Evolutionary conservation across 92 coral and sea anemone species (phyloP).

Genomic region (Epizoanthus stellaris): DNA sequence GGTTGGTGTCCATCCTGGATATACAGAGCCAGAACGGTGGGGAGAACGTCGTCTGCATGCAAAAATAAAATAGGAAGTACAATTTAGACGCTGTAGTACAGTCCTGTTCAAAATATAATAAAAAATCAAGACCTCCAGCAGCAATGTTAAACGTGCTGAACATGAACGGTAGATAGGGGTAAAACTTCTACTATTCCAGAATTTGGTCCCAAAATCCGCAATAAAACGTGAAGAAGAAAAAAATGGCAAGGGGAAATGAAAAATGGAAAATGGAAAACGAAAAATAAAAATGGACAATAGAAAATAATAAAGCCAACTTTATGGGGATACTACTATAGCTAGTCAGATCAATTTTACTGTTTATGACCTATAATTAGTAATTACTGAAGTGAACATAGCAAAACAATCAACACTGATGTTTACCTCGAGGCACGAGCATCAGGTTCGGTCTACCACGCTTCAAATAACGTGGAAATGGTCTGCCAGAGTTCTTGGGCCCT

Average conservation of each 20-base stretch:
- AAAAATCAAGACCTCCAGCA: background rate
- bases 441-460: constrained; percentile 79
- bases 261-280: background rate
- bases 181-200: too few species aligned
- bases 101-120: background rate
- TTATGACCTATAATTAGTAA: too few species aligned
- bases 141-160: background rate
- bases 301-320: too few species aligned
- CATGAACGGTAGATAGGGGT: too few species aligned
- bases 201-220: too few species aligned
- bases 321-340: too few species aligned
- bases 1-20: constrained; percentile 61
- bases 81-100: background rate
- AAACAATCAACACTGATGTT: background rate
- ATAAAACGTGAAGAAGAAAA: too few species aligned
- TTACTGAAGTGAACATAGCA: background rate
- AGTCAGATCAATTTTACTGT: too few species aligned
- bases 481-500: constrained; percentile 27
- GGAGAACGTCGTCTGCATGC: constrained; percentile 70
- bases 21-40: constrained; percentile 68
- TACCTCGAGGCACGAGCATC: constrained; percentile 75
- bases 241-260: background rate
- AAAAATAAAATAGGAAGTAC: background rate
- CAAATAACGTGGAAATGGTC: constrained; percentile 60
- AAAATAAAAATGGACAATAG: background rate